Base-by-base conservation (phyloP, 2,888 invertebrate genomes). In the Thumatha senex region DNA sequence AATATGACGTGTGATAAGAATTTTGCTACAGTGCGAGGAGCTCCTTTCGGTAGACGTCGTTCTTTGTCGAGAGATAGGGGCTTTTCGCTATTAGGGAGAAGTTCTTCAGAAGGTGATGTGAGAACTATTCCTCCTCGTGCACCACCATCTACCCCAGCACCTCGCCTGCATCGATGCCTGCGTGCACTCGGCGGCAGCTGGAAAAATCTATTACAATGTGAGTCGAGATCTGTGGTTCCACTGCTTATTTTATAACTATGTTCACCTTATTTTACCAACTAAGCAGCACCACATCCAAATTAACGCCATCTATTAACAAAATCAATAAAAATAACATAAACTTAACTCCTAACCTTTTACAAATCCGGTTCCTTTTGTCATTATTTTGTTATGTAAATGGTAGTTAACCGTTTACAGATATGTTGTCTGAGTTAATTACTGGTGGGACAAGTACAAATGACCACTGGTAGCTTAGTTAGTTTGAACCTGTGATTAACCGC, bases 191-290 rank as follows among this genome's bases (percentile, higher is more conserved):
- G 95, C 76, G 95, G 95, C 63, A 95, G 95, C 87, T 96, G 96
- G 96, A 95, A 94, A 88, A 96, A 96, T 87, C 93, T 96, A 63
- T 91, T 95, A 77, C 93, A 95, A 92, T 92, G 96, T 96, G 94
- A 95, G 96, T 94, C 55, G 54, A 56, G 74, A 64, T 74, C 78
- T 67, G 79, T 73, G 72, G 71, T 69, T 70, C 76, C 47, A 56
- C 57, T 51, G 67, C 70, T 69, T 69, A 42, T 41, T 46, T 54
- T 39, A 56, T 60, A 56, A 60, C 56, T 56, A 42, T 50, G 18
- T 40, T 50, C 42, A 51, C 11, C 12, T 43, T 34, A 12, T 33
- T n/a, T 18, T 30, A 24, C 60, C 39, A 31, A 24, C 53, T 55
- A 49, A 55, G 55, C 53, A 58, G 46, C 50, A 45, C 62, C 53